Evolutionary conservation across 1,140 invertebrate genomes (phyloP), one percentile per base, ranked within the genome.

Genomic region (Brachionus plicatilis): DNA sequence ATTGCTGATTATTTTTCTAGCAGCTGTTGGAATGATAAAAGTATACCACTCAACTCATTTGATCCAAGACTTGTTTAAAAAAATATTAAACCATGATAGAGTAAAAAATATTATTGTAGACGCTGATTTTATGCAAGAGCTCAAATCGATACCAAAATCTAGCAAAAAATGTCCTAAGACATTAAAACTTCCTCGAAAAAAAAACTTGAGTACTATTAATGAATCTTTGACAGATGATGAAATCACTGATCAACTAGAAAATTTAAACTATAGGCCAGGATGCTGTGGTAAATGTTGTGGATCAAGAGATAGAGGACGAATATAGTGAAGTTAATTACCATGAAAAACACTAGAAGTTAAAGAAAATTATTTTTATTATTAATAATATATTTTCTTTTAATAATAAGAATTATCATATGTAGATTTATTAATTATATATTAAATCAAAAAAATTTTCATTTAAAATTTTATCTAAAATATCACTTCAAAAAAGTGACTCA

Each of bases 251-350:
- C 27, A 68, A 8, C 12, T 68, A 33, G 27, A 33, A 33, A 29
- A 68, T n/a, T n/a, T 8, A 1, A 41, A 68, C 12, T 12, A 24
- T n/a, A 68, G 27, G 12, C 12, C 12, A 12, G 3, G 66, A 37
- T 68, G 66, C 33, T 68, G 66, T 68, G 66, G 66, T 37, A 68
- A 68, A 68, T 68, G 66, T 68, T 68, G 66, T 41, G 66, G 66
- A 68, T 33, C 12, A 12, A 68, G 33, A 68, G 66, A 60, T 37
- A 37, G 6, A 37, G 33, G 33, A 7, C 33, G 33, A 37, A 37
- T 7, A 37, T 37, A 37, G 6, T 6, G 6, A 37, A 37, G 4
- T 37, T 37, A 7, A 37, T 37, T 37, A 33, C 5, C 5, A 7
- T 37, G 2, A 7, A 37, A 7, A 37, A 37, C 6, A 37, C 0